A percentile compares a stretch with the other conserved stretches of the same genome.
These are phyloP conservation scores for Trachymyrmex septentrionalis DNA, from an alignment of 1,140 invertebrate genomes.

Conservation along the genomic window DNA sequence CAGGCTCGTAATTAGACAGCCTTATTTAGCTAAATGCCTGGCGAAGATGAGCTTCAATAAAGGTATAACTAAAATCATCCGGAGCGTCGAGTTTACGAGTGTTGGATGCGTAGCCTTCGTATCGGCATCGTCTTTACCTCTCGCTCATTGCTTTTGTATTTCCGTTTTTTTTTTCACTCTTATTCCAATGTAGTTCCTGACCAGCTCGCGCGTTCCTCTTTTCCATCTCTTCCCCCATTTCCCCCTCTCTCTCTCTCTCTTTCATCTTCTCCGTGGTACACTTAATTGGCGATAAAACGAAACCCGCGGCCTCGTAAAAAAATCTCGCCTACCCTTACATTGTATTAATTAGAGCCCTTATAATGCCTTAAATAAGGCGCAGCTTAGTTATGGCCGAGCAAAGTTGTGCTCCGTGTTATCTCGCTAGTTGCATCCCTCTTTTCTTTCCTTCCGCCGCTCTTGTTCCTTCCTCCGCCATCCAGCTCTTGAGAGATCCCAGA, in stretches of 20 bases:
- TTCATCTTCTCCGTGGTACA: conserved; percentile 70
- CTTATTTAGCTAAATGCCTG: conserved; percentile 28
- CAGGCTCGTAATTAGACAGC: conserved; percentile 23
- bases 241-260: neutral
- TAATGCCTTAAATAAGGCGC: conserved; percentile 84
- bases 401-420: conserved; percentile 81
- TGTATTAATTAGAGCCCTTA: conserved; percentile 85
- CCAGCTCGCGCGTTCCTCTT: conserved; percentile 26
- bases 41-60: neutral
- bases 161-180: conserved; percentile 38
- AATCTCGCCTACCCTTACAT: conserved; percentile 84
- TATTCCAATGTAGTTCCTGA: conserved; percentile 21
- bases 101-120: neutral
- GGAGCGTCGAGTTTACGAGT: neutral
- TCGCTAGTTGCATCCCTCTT: conserved; percentile 78
- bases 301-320: conserved; percentile 83
- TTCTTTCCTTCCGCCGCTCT: conserved; percentile 72
- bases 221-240: neutral
- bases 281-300: conserved; percentile 86
- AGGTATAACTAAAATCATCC: neutral
- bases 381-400: conserved; percentile 82
- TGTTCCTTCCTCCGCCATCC: conserved; percentile 51
- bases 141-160: conserved; percentile 68
- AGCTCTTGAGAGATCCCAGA: conserved; percentile 72
- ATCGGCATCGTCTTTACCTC: conserved; percentile 31